Conservation (phyloP, 37 sponge, comb jelly and placozoan genomes). For the Axinella damicornis region DNA sequence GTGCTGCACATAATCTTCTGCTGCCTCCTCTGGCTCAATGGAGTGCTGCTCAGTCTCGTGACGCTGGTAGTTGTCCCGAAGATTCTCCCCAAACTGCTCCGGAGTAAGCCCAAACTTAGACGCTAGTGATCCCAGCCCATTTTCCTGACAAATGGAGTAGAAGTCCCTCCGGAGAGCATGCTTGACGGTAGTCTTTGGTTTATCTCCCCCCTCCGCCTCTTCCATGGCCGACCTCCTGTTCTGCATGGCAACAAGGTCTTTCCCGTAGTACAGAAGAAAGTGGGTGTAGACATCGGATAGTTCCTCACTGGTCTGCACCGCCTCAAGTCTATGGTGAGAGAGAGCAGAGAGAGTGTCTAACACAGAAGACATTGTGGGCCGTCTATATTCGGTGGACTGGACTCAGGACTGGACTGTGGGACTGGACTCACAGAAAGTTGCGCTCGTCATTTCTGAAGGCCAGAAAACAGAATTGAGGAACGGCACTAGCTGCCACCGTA, state of each 20-base stretch:
- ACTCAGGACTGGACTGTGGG: too few species aligned
- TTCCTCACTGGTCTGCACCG: conserved; percentile 86
- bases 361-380: too few species aligned
- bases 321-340: conserved; percentile 35
- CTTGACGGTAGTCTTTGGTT: conserved; percentile 37
- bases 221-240: conserved; percentile 20
- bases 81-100: conserved; percentile 96
- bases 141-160: conserved; percentile 91
- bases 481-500: too few species aligned
- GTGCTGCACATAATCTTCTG: conserved; percentile 82
- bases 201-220: not conserved
- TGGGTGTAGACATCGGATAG: conserved; percentile 91
- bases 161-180: conserved; percentile 69
- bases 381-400: too few species aligned
- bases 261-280: conserved; percentile 89
- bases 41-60: conserved; percentile 93
- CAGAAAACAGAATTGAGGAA: too few species aligned
- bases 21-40: conserved; percentile 88
- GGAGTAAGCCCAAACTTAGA: conserved; percentile 95
- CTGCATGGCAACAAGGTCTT: conserved; percentile 86
- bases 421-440: too few species aligned
- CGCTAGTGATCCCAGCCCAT: conserved; percentile 83
- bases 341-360: too few species aligned
- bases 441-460: too few species aligned
- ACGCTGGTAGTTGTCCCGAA: conserved; percentile 93